phyloP scores from a whole-genome alignment of 2,113 vertebrate species.

The Tinamus guttatus region DNA sequence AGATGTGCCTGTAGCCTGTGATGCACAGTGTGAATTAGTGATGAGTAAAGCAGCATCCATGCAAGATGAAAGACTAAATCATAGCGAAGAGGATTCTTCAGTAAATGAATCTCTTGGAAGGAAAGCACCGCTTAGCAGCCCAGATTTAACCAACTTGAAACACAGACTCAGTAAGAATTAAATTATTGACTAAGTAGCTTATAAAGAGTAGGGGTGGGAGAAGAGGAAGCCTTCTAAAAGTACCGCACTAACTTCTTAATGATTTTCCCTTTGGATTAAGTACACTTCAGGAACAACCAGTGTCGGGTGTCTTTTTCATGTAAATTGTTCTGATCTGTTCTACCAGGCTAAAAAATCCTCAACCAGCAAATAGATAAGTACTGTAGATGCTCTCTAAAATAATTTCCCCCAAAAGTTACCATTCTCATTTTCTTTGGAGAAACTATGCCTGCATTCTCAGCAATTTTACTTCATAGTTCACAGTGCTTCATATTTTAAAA shows the following conservation, averaged over 20 bases:
- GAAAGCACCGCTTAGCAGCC: constrained; percentile 21
- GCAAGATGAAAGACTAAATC: constrained; percentile 46
- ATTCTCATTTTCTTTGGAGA: constrained; percentile 30
- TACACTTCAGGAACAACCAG: constrained; percentile 32
- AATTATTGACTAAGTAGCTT: constrained; percentile 49
- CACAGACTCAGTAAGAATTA: constrained; percentile 1
- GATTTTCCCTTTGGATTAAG: background rate
- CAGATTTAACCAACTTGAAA: constrained; percentile 39
- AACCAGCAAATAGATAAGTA: constrained; percentile 65
- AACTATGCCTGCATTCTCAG: constrained; percentile 27
- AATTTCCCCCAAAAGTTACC: constrained; percentile 27
- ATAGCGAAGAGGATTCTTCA: constrained; percentile 12
- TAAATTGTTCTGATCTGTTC: constrained; percentile 36
- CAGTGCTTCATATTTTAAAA: constrained; percentile 38
- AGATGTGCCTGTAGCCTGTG: constrained; percentile 55
- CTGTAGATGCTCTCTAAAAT: background rate
- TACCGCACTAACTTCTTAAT: constrained; percentile 21
- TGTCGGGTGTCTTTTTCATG: constrained; percentile 40
- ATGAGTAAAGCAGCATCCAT: constrained; percentile 28
- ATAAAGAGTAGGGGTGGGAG: background rate
- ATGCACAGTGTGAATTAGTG: constrained; percentile 51
- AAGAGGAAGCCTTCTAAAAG: background rate
- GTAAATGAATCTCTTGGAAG: constrained; percentile 28
- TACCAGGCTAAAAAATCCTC: constrained; percentile 36
- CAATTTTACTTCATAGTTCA: constrained; percentile 49